phyloP scores from a whole-genome alignment of 2,888 invertebrate genomes.

The Trichogramma dendrolimi region DNA sequence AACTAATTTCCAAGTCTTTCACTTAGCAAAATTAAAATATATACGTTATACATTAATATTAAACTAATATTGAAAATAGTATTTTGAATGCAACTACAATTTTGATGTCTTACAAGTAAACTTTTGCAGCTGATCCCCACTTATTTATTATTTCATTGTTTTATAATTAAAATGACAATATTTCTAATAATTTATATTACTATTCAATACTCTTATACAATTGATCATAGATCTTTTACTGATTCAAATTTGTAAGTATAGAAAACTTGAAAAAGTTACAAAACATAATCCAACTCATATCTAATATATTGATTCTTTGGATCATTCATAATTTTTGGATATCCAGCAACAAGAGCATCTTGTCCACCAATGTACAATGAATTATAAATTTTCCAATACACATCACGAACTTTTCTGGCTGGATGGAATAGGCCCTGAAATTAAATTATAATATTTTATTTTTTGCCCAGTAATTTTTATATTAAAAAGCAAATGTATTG shows the following conservation, averaged over 20 bases:
- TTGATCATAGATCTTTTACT: no score
- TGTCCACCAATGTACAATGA: constrained; percentile 98
- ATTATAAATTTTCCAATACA: constrained; percentile 99
- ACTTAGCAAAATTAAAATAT: no score
- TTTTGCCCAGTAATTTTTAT: not conserved
- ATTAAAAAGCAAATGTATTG: not conserved
- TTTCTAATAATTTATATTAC: no score
- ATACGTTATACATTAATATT: no score
- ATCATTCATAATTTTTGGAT: constrained; percentile 94
- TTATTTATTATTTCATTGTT: no score
- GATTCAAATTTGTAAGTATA: not conserved
- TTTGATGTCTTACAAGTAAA: no score
- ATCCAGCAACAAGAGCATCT: constrained; percentile 94
- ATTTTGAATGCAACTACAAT: no score
- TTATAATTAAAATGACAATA: no score
- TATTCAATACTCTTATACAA: no score
- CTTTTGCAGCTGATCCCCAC: no score
- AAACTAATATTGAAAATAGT: no score
- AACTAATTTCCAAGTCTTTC: no score
- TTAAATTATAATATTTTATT: constrained; percentile 1
- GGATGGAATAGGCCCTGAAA: constrained; percentile 95
- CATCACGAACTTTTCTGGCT: constrained; percentile 97
- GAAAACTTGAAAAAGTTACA: constrained; percentile 57
- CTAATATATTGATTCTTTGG: constrained; percentile 89
- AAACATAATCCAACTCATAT: constrained; percentile 89